Conservation (phyloP, 2,113 vertebrate species). For the Hydropotes inermis region DNA sequence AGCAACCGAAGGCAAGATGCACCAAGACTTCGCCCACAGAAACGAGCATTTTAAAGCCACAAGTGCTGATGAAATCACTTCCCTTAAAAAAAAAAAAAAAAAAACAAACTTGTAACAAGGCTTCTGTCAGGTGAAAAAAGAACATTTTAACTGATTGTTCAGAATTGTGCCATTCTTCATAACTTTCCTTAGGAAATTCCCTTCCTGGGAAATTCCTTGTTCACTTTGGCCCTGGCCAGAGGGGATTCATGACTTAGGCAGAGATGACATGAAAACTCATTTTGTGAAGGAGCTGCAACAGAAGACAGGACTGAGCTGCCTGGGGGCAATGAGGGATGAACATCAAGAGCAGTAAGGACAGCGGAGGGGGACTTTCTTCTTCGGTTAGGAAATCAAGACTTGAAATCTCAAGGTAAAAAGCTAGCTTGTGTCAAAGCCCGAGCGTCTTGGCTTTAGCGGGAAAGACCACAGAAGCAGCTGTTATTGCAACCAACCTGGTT, state of each 20-base stretch:
- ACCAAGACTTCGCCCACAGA: neutral
- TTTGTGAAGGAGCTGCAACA: conserved; percentile 6
- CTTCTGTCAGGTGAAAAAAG: neutral
- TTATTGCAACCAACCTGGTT: neutral
- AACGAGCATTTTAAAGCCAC: neutral
- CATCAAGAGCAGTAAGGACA: neutral
- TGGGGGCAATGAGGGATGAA: neutral
- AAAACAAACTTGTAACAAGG: neutral
- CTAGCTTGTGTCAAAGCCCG: conserved; percentile 18
- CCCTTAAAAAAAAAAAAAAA: neutral
- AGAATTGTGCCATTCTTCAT: neutral
- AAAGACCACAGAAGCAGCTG: neutral
- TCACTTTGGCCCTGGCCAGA: neutral
- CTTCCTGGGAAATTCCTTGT: neutral
- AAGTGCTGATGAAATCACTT: neutral
- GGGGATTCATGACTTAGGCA: neutral
- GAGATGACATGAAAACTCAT: conserved; percentile 12
- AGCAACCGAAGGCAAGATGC: neutral
- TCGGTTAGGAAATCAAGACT: conserved; percentile 27
- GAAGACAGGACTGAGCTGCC: neutral
- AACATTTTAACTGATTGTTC: neutral
- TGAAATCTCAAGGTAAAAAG: conserved; percentile 21
- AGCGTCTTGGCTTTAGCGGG: neutral
- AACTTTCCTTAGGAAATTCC: neutral
- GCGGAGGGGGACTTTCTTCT: neutral